phyloP scores from a whole-genome alignment of 2,888 invertebrate species.

The Drosophila ustulata region DNA sequence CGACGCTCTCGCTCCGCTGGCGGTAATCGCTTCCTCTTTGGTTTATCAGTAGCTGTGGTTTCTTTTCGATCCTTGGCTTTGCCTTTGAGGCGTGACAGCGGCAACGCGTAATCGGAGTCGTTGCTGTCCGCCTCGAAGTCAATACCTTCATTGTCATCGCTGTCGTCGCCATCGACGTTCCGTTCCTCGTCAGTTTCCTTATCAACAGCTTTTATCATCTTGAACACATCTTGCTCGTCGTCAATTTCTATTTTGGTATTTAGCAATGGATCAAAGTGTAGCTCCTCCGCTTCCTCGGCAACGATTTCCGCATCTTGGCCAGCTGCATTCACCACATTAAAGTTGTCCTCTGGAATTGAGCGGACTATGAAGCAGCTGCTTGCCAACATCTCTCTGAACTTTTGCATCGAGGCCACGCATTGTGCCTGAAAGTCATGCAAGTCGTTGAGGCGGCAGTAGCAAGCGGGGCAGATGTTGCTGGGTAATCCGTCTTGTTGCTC shows the following conservation, averaged over 20 bases:
- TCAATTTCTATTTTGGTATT: constrained; percentile 81
- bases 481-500: constrained; percentile 82
- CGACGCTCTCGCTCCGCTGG: constrained; percentile 53
- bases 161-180: constrained; percentile 42
- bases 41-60: not conserved
- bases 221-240: constrained; percentile 81
- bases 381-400: constrained; percentile 68
- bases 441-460: constrained; percentile 75
- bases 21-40: not conserved
- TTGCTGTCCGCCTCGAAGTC: constrained; percentile 63
- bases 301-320: not conserved
- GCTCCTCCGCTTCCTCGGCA: constrained; percentile 74
- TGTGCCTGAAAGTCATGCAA: constrained; percentile 78
- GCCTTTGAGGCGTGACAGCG: constrained; percentile 52
- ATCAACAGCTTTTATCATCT: constrained; percentile 78
- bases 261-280: constrained; percentile 76
- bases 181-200: constrained; percentile 56
- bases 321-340: not conserved
- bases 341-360: not conserved
- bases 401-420: constrained; percentile 76
- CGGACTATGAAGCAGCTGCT: constrained; percentile 30
- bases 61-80: not conserved
- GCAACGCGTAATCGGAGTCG: constrained; percentile 71
- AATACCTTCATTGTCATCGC: constrained; percentile 48
- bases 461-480: constrained; percentile 72